Evolutionary conservation across 2,797 vertebrate species (phyloP), one percentile per base, ranked within the genome.

Genomic region (Hoplostethus atlanticus): DNA sequence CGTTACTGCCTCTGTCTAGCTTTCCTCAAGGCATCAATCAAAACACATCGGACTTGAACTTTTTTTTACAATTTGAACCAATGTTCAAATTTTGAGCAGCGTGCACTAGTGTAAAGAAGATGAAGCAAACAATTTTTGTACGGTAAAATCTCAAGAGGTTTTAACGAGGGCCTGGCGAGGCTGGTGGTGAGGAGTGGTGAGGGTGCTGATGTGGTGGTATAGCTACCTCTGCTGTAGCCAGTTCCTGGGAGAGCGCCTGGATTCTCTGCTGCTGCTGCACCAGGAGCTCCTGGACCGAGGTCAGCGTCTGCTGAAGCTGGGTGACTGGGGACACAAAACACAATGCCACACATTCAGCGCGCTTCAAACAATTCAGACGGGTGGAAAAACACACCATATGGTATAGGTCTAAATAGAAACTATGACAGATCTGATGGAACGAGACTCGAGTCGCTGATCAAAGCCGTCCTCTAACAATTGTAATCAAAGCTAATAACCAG

Each of bases 261-360:
- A 99, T 97, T 84, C 92, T 97, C 94, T 97, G 96, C 81, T 99
- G 98, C 82, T 99, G 98, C 81, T 99, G 97, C 48, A 96, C 84
- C 75, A 99, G 94, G 65, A 99, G 94, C 65, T 99, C 97, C 87
- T 99, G 98, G 74, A 99, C 95, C 0, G 97, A 94, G 62, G 94
- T 94, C 89, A 99, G 89, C 2, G 97, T 98, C 79, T 95, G 94
- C 92, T 99, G 98, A 99, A 99, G 89, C 90, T 99, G 97, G 69
- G 93, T 96, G 79, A 99, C 98, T 99, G 89, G 79, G 83, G 56
- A 68, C 81, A 87, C 61, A 79, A 77, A 72, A 21, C 60, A 81
- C 34, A 83, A 72, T 5, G 58, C 79, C 61, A 78, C 72, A 84
- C 0, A 68, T 38, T 66, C 13, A 75, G 60, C 34, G 30, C n/a